Percentiles rank a stretch among this genome's conserved stretches.
phyloP scores from a whole-genome alignment of 2,113 vertebrate genomes.

The Chunga burmeisteri region DNA sequence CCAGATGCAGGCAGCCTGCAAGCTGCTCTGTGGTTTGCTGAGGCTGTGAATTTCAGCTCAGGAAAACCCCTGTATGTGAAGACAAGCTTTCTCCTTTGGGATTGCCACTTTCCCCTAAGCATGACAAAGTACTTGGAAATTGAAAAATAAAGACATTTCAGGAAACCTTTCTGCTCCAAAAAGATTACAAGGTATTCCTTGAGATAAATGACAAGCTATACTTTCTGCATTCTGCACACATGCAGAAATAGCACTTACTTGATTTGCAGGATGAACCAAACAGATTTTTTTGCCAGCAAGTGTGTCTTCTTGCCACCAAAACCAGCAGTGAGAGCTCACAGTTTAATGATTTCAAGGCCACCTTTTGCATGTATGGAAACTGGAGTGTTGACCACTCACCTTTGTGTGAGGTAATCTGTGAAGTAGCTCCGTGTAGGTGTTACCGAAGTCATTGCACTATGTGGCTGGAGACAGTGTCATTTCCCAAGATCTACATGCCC shows the following conservation, averaged over 20 bases:
- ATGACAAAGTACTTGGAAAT: neutral
- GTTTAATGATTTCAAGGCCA: neutral
- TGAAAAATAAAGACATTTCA: neutral
- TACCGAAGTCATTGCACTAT: neutral
- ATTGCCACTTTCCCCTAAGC: neutral
- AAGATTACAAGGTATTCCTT: neutral
- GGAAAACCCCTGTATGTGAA: neutral
- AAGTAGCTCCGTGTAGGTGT: neutral
- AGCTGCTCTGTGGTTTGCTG: neutral
- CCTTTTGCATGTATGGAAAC: neutral
- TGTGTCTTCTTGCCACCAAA: neutral
- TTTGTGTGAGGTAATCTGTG: neutral
- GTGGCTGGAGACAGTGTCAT: neutral
- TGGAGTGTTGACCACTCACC: neutral
- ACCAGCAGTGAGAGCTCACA: neutral
- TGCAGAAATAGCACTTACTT: neutral
- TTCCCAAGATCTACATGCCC: neutral
- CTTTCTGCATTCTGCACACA: neutral
- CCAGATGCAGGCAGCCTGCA: neutral
- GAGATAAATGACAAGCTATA: neutral
- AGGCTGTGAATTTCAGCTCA: neutral
- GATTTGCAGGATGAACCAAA: neutral
- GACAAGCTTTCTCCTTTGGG: neutral
- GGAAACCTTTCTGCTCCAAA: neutral
- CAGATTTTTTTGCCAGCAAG: neutral